These are phyloP conservation scores for Probosciger aterrimus DNA, from an alignment of 2,113 vertebrate species.

Conservation along the genomic window DNA sequence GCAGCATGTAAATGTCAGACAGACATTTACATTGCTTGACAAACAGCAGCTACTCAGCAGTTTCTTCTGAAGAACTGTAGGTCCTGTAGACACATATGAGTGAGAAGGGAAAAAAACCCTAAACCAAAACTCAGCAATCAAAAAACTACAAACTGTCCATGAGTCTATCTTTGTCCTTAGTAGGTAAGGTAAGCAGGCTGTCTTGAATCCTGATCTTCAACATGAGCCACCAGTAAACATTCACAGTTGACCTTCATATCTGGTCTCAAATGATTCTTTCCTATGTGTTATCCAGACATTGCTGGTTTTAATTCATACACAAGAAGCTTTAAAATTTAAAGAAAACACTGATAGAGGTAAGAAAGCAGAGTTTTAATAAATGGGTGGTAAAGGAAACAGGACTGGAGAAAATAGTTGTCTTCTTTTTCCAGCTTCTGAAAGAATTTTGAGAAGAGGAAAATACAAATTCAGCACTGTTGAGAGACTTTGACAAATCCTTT, in stretches of 20 bases:
- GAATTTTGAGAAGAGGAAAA: neutral
- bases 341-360: neutral
- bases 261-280: neutral
- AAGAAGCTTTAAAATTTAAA: neutral
- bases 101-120: neutral
- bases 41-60: neutral
- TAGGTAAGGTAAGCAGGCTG: neutral
- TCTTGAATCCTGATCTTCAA: neutral
- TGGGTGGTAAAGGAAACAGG: neutral
- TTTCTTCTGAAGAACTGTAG: neutral
- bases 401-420: neutral
- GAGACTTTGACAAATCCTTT: neutral
- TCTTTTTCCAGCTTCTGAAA: neutral
- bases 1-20: neutral
- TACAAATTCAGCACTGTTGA: neutral
- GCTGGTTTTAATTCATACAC: neutral
- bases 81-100: neutral
- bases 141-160: neutral
- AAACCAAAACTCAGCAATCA: neutral
- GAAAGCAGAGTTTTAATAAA: constrained; percentile 47
- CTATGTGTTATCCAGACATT: neutral
- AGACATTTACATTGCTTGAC: neutral
- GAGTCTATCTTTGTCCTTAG: neutral
- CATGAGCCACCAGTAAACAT: neutral
- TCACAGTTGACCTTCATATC: neutral